Conservation (phyloP, 2,113 vertebrate species). For the Porphyrio hochstetteri region DNA sequence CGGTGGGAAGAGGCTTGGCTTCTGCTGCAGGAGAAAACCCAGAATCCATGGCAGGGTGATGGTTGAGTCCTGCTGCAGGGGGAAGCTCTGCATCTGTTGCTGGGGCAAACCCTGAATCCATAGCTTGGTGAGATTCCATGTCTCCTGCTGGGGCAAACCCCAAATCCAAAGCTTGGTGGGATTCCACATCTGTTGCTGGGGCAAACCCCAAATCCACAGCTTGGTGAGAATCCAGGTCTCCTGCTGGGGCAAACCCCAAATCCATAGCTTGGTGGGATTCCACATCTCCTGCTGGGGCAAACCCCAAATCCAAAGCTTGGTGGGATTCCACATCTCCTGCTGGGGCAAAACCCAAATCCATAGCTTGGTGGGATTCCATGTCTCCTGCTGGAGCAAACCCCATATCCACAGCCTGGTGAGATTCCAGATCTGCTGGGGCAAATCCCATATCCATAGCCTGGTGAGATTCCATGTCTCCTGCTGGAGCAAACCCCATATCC, state of each 20-base stretch:
- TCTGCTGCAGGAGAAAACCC: neutral
- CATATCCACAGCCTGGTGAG: accelerated
- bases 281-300: accelerated
- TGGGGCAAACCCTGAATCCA: neutral
- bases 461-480: accelerated
- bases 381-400: neutral
- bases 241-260: neutral
- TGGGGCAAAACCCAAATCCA: neutral
- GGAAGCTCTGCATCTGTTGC: neutral
- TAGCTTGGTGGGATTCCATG: accelerated
- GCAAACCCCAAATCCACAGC: neutral
- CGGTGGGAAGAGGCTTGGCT: neutral
- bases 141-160: neutral
- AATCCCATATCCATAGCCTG: accelerated
- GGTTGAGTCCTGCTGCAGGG: neutral
- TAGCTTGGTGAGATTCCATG: accelerated
- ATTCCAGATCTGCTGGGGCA: accelerated
- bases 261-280: accelerated
- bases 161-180: accelerated
- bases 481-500: neutral
- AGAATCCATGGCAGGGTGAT: neutral
- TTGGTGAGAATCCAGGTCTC: accelerated
- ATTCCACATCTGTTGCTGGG: accelerated
- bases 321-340: accelerated
- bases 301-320: accelerated